phyloP scores from a whole-genome alignment of 2,888 invertebrate species.

The Eulithis testata region DNA sequence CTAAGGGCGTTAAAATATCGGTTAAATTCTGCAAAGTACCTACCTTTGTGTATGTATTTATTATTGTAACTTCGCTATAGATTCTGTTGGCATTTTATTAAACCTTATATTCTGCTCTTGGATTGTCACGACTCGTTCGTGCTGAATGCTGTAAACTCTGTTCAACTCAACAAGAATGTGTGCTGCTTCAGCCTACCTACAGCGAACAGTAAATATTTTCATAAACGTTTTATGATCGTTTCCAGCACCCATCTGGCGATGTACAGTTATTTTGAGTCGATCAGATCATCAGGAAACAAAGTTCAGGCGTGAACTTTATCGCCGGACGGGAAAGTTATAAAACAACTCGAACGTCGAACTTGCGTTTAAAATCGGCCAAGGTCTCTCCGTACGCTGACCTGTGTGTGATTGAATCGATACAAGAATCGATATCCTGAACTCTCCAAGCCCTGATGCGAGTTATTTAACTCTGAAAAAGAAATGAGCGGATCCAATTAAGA shows the following conservation, averaged over 20 bases:
- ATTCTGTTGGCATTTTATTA: too few species aligned
- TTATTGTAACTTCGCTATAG: too few species aligned
- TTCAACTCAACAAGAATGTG: background rate
- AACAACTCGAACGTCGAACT: constrained; percentile 76
- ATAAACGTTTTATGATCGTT: constrained; percentile 58
- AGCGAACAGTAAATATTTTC: constrained; percentile 57
- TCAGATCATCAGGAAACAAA: constrained; percentile 71
- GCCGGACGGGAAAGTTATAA: constrained; percentile 75
- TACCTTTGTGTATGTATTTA: too few species aligned
- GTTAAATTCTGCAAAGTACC: too few species aligned
- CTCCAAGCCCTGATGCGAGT: constrained; percentile 37
- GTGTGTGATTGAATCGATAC: constrained; percentile 47
- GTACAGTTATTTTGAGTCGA: constrained; percentile 66
- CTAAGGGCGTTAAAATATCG: too few species aligned
- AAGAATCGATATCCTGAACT: constrained; percentile 44
- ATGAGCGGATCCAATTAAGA: constrained; percentile 57
- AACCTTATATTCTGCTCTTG: too few species aligned
- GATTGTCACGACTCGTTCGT: too few species aligned
- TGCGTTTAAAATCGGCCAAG: constrained; percentile 81
- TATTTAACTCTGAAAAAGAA: constrained; percentile 50
- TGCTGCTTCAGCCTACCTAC: constrained; percentile 30
- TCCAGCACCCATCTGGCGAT: constrained; percentile 69
- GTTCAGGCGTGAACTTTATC: constrained; percentile 75
- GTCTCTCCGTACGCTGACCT: constrained; percentile 73
- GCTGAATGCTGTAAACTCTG: too few species aligned